Percentiles rank a stretch among this genome's conserved stretches.
Conservation (phyloP, 1,140 invertebrate species). For the Plodia interpunctella region DNA sequence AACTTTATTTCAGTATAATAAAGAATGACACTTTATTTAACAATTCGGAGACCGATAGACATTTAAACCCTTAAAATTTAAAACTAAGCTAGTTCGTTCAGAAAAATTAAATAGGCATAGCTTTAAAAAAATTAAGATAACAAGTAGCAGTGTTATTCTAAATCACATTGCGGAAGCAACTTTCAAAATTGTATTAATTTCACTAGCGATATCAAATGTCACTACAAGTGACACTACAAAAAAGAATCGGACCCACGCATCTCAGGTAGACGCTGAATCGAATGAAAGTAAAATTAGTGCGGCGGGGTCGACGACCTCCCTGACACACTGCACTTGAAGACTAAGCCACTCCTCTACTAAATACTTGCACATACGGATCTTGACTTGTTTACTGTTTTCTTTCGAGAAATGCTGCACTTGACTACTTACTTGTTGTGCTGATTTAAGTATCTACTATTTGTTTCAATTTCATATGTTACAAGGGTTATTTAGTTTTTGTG, state of each 20-base stretch:
- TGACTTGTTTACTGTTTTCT: constrained; percentile 12
- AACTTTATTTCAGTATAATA: no score
- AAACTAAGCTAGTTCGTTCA: no score
- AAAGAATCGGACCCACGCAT: neutral
- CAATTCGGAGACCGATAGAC: no score
- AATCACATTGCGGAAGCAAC: neutral
- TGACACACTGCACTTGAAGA: constrained; percentile 64
- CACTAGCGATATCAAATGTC: neutral
- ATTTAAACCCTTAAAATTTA: no score
- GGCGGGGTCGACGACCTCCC: constrained; percentile 42
- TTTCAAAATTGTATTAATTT: constrained; percentile 5
- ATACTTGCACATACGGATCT: constrained; percentile 17
- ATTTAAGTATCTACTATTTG: constrained; percentile 1
- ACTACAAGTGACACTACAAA: constrained; percentile 12
- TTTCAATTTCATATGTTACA: neutral
- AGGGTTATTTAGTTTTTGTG: no score
- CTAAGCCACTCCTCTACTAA: constrained; percentile 28
- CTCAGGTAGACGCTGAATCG: constrained; percentile 24
- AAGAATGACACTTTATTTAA: no score
- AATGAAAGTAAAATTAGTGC: constrained; percentile 72
- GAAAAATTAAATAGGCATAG: no score
- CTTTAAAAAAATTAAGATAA: no score
- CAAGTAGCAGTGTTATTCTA: no score
- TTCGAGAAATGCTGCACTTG: neutral
- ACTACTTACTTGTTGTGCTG: neutral